Base-by-base conservation (phyloP, 2,797 vertebrate species). In the Chrosomus eos region DNA sequence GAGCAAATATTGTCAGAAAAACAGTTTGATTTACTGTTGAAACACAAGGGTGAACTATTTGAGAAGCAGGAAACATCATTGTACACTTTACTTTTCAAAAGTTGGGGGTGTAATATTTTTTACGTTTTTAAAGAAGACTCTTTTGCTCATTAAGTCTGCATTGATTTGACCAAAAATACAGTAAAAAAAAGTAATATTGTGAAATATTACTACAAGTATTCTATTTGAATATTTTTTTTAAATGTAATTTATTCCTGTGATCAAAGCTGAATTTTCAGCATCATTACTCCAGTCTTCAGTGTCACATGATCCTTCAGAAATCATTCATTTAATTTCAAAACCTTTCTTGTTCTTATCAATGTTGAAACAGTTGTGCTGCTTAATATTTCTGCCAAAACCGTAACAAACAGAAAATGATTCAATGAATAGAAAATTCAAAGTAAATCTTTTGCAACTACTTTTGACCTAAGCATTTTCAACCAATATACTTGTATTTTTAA, bases 281-380 rank as follows among this genome's bases (percentile, higher is more conserved):
- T 48, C 16, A 72, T 72, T 11, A 19, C 16, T 45, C n/a, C n/a
- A n/a, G 70, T 3, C 70, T 28, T 45, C n/a, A 33, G 28, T 55
- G 6, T 75, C 73, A 74, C 45, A 53, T 74, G 72, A 53, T 23
- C 45, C 45, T 74, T 33, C 45, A 53, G 28, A 53, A 74, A 53
- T 74, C 19, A 33, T 73, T 73, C 3, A 33, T 73, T 73, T 3
- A 18, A 64, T 31, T 28, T 64, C 2, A 31, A 64, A 31, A 21
- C 18, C 21, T 51, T 33, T 73, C 16, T 73, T 28, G 4, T 66
- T 36, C 18, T 26, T 48, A 28, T 72, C 43, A 48, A 18, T 48
- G 26, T 72, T 48, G 14, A 51, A 73, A 28, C 4, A 31, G 43
- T 19, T 10, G 23, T 26, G n/a, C 43, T 19, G 7, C 4, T 10